A percentile compares a stretch with the other conserved stretches of the same genome.
phyloP scores from a whole-genome alignment of 2,113 vertebrate species.

The Psittacula cyanocephala region DNA sequence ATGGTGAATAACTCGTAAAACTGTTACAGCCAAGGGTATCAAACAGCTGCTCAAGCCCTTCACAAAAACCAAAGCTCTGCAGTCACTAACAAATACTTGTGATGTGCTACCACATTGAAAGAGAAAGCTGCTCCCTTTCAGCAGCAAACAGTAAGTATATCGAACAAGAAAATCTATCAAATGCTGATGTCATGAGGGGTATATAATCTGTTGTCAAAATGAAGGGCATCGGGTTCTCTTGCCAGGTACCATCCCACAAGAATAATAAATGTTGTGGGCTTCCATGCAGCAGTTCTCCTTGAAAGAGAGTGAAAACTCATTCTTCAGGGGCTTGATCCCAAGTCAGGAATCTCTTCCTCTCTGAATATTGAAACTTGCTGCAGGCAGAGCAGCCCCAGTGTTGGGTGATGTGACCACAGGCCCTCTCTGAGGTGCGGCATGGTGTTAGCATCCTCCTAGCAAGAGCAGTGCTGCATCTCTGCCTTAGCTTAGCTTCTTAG shows the following conservation, averaged over 20 bases:
- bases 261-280: neutral
- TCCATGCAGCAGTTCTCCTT: neutral
- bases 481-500: neutral
- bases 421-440: neutral
- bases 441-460: neutral
- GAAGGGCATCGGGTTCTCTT: neutral
- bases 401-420: neutral
- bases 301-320: neutral
- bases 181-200: neutral
- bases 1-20: neutral
- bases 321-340: neutral
- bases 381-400: neutral
- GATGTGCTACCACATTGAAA: neutral
- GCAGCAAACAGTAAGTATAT: neutral
- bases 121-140: neutral
- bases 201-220: neutral
- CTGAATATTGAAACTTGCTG: neutral
- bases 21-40: neutral
- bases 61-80: neutral
- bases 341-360: neutral
- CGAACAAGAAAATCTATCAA: neutral
- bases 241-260: too few species aligned
- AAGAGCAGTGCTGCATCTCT: neutral
- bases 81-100: neutral
- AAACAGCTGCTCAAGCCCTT: neutral